These are phyloP conservation scores for Hylaea fasciaria DNA, from an alignment of 2,888 invertebrate species.

Conservation along the genomic window DNA sequence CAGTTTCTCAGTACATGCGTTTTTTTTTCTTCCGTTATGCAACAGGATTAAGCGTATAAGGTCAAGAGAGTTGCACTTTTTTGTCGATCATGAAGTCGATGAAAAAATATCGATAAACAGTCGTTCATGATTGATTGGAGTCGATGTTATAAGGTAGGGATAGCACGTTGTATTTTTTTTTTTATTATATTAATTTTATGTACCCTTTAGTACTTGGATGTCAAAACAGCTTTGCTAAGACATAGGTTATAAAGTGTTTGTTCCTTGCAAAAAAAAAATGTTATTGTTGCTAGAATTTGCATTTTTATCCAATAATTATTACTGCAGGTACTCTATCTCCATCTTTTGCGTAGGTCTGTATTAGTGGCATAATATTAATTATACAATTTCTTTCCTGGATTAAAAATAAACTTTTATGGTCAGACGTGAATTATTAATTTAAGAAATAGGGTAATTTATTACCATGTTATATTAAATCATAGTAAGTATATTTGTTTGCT, in stretches of 20 bases:
- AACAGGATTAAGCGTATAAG: constrained; percentile 59
- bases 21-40: constrained; percentile 49
- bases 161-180: constrained; percentile 17
- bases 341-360: no score
- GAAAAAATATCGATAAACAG: constrained; percentile 44
- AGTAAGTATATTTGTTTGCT: no score
- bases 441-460: no score
- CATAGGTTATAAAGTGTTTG: background rate
- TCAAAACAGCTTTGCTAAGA: constrained; percentile 12
- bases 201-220: constrained; percentile 15
- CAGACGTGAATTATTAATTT: no score
- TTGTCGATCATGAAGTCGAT: constrained; percentile 44
- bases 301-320: no score
- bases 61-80: constrained; percentile 48
- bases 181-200: constrained; percentile 24
- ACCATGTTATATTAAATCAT: no score
- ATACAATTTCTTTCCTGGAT: no score
- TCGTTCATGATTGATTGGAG: constrained; percentile 51
- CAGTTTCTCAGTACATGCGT: constrained; percentile 41
- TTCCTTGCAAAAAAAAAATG: background rate
- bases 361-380: no score
- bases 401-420: no score
- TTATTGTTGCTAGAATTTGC: no score
- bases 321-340: no score
- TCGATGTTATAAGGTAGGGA: constrained; percentile 35